Evolutionary conservation across 1,140 invertebrate genomes (phyloP), one percentile per base, ranked within the genome.

Genomic region (Cydia amplana): DNA sequence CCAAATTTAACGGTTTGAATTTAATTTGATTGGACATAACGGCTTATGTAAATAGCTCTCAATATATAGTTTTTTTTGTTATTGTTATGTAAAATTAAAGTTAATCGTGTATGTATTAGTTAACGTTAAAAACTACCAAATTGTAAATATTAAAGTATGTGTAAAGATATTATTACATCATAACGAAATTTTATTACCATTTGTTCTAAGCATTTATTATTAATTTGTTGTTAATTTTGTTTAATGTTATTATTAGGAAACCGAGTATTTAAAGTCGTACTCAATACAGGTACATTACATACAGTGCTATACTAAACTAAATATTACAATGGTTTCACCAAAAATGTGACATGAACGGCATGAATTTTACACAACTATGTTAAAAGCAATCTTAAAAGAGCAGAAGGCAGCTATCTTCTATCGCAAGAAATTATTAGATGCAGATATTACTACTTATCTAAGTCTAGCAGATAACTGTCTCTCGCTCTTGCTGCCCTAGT

Each of bases 131-230:
- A 88, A 80, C 78, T 89, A 91, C 90, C 88, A 92, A 91, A 91
- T 85, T 92, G 90, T 92, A 91, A 91, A 91, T 92, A 92, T 40
- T 70, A 70, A 18, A 70, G 28, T 67, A 40, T 81, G 83, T 92
- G 90, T 92, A 92, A 90, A 92, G 89, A 91, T 91, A 91, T 91
- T 91, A 92, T 88, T 87, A 88, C 85, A 86, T 84, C 86, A 79
- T 90, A 89, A 89, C 83, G 88, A 90, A 91, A 89, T 87, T 89
- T 88, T 92, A 92, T 92, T 92, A 92, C 91, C 91, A 92, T 92
- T 91, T 83, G 87, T 90, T 90, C 86, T 90, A 88, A 90, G 88
- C 83, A 80, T 88, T 92, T 91, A 89, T 92, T 92, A 89, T 86
- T 87, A 87, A 83, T 90, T 90, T 92, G 90, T 92, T 92, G 88